Percentiles rank a stretch among this genome's conserved stretches.
phyloP scores from a whole-genome alignment of 2,113 vertebrate species.

The Blennius ocellaris region DNA sequence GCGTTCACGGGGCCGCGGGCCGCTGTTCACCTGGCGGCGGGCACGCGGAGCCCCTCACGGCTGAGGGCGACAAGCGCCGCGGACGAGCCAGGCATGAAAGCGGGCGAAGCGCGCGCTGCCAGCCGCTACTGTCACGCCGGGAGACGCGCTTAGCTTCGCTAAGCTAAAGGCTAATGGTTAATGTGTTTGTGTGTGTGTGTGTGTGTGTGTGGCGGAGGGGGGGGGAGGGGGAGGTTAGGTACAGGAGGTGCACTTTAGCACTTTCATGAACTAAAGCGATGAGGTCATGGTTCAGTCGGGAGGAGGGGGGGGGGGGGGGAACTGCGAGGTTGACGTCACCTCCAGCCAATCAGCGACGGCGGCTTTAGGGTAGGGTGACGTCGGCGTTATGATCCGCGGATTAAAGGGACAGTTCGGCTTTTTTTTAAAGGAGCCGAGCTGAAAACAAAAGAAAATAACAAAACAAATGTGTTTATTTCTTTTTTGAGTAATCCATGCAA shows the following conservation, averaged over 20 bases:
- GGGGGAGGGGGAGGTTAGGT: slow-evolving; percentile 41
- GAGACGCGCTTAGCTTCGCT: slow-evolving; percentile 44
- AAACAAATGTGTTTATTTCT: neutral
- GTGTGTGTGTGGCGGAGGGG: neutral
- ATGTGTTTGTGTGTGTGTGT: slow-evolving; percentile 23
- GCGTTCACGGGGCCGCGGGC: slow-evolving; percentile 54
- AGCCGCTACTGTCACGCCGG: slow-evolving; percentile 7
- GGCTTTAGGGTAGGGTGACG: slow-evolving; percentile 86
- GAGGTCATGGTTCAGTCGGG: slow-evolving; percentile 87
- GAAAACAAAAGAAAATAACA: neutral
- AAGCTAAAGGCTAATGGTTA: slow-evolving; percentile 40
- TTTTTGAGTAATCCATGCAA: rapidly evolving
- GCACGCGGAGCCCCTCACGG: slow-evolving; percentile 49
- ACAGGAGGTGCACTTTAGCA: slow-evolving; percentile 84
- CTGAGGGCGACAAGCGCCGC: slow-evolving; percentile 69
- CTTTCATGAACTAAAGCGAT: slow-evolving; percentile 88
- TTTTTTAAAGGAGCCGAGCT: slow-evolving; percentile 70
- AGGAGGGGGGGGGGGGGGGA: slow-evolving; percentile 56
- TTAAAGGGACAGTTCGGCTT: slow-evolving; percentile 77
- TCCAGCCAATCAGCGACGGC: slow-evolving; percentile 88
- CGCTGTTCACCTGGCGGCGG: slow-evolving; percentile 72
- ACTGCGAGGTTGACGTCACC: slow-evolving; percentile 88
- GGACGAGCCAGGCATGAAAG: slow-evolving; percentile 42
- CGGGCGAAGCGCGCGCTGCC: neutral
- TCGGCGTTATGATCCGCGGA: slow-evolving; percentile 81